These are phyloP conservation scores for Lordiphosa andalusiaca DNA, from an alignment of 2,888 invertebrate species.

Conservation along the genomic window DNA sequence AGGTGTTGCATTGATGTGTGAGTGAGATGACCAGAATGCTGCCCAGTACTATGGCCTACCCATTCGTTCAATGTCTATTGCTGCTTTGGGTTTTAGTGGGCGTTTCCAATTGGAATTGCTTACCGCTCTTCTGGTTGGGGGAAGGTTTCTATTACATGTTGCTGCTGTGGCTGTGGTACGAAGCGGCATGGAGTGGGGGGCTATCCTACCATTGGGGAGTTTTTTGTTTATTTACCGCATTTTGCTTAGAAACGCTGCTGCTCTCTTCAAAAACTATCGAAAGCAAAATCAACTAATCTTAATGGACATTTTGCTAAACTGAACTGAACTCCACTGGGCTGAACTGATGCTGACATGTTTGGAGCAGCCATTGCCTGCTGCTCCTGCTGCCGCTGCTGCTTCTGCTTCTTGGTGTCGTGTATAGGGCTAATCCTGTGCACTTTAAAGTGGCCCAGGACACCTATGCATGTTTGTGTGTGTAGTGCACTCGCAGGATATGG, in stretches of 20 bases:
- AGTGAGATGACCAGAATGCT: constrained; percentile 31
- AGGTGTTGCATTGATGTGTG: constrained; percentile 31
- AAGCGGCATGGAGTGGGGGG: background rate
- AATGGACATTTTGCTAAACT: constrained; percentile 60
- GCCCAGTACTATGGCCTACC: constrained; percentile 3
- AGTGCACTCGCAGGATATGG: no score
- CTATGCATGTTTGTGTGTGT: background rate
- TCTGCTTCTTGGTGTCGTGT: background rate
- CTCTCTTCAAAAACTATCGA: constrained; percentile 61
- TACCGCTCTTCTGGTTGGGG: constrained; percentile 57
- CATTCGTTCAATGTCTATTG: background rate
- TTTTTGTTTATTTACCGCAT: constrained; percentile 53
- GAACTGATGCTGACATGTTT: constrained; percentile 31
- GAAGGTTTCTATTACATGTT: constrained; percentile 43
- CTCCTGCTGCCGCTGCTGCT: background rate
- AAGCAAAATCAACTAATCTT: constrained; percentile 73
- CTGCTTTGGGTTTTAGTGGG: constrained; percentile 44
- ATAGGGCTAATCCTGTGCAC: background rate
- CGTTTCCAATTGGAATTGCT: constrained; percentile 67
- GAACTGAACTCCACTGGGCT: constrained; percentile 25
- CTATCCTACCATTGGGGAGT: constrained; percentile 10
- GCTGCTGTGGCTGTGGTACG: constrained; percentile 6
- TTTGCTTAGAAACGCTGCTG: constrained; percentile 47
- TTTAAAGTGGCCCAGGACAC: background rate
- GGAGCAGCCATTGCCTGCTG: constrained; percentile 5